A percentile compares a stretch with the other conserved stretches of the same genome.
Evolutionary conservation across 1,140 invertebrate species (phyloP).

Genomic region (Helicoverpa zea): DNA sequence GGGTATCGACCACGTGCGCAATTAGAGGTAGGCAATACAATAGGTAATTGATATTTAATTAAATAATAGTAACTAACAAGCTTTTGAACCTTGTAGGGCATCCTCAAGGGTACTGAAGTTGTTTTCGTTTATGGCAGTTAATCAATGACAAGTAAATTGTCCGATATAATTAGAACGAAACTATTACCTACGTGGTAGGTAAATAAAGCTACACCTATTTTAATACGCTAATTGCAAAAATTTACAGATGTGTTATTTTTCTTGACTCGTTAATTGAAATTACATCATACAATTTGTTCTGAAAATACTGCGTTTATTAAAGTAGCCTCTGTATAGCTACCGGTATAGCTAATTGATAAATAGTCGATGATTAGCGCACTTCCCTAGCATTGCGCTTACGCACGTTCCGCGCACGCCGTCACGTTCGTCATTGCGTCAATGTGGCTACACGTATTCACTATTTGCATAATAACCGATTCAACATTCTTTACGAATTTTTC

Average conservation of each 20-base stretch:
- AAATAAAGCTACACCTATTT: no score
- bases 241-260: no score
- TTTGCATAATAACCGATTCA: slow-evolving; percentile 62
- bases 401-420: slow-evolving; percentile 46
- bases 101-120: background rate
- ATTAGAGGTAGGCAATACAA: slow-evolving; percentile 14
- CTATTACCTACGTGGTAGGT: background rate
- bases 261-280: background rate
- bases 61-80: slow-evolving; percentile 11
- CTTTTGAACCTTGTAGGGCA: background rate
- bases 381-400: slow-evolving; percentile 23
- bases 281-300: slow-evolving; percentile 13
- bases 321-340: slow-evolving; percentile 18
- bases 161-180: background rate
- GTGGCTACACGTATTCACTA: slow-evolving; percentile 24
- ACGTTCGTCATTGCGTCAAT: slow-evolving; percentile 54
- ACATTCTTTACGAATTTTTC: slow-evolving; percentile 32
- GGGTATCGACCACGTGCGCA: slow-evolving; percentile 12
- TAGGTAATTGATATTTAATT: slow-evolving; percentile 3
- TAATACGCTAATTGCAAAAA: no score
- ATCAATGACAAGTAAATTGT: no score
- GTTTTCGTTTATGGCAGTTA: background rate
- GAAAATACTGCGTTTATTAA: slow-evolving; percentile 33
- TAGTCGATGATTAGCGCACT: slow-evolving; percentile 44
- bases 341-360: slow-evolving; percentile 38